Base-by-base conservation (phyloP, 2,797 vertebrate species). In the Cyclopterus lumpus region DNA sequence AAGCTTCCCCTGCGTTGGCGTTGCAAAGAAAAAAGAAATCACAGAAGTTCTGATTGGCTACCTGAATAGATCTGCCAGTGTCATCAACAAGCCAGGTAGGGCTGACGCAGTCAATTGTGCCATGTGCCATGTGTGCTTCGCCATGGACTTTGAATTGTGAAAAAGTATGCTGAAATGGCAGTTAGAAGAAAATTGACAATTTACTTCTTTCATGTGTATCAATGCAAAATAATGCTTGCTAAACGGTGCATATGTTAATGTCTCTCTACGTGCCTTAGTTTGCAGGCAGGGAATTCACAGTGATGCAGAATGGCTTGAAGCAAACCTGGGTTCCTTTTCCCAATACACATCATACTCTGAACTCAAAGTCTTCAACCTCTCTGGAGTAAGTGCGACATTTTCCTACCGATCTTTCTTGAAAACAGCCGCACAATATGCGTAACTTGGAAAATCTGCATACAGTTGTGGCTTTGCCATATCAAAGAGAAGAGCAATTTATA, bases 311-410 rank as follows among this genome's bases (percentile, higher is more conserved):
- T 90, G 82, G 85, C 49, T 91, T 26, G 28, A 53, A 11, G 15
- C 16, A 59, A 86, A 92, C 73, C 20, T 90, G 20, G 89, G 84
- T 40, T 73, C 67, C 28, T 91, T 87, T 69, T 77, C 61, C 61
- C 11, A 22, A 8, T 26, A 59, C 32, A 1, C 54, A 38, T 28
- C 77, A 28, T 84, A 73, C 61, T 46, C 67, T 44, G 77, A 84
- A 1, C 72, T 91, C 26, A 73, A 71, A 64, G 18, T 20, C n/a
- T 72, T 82, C 30, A 86, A 76, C 60, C 4, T 89, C 7, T 78
- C 82, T 18, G 46, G 1, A 46, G 90, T 90, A 75, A 74, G 63
- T 73, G 9, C 1, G 5, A 38, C 6, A 26, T 55, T 48, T 6
- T 6, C 9, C 6, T 48, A 1, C 4, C 15, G 58, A 8, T 34